These are phyloP conservation scores for Nannoperca obscura DNA, from an alignment of 2,797 vertebrate species.

Conservation along the genomic window DNA sequence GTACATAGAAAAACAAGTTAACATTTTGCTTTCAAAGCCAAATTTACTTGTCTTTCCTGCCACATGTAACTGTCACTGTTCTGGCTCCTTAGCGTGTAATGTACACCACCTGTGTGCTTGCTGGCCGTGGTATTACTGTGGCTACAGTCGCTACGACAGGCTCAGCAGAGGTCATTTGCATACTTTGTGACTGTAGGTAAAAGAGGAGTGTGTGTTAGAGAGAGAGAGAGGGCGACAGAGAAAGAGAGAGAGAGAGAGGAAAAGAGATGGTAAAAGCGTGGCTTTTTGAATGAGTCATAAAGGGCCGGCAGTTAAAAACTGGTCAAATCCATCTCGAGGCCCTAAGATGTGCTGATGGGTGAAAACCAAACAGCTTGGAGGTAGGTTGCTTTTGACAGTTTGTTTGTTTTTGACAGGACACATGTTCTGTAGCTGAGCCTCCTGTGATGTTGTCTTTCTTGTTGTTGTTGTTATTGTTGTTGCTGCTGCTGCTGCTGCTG, in stretches of 20 bases:
- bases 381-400: slow-evolving; percentile 74
- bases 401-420: slow-evolving; percentile 59
- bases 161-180: slow-evolving; percentile 80
- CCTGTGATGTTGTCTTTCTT: slow-evolving; percentile 49
- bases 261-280: slow-evolving; percentile 3
- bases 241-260: slow-evolving; percentile 14
- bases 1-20: too few relatives aligned
- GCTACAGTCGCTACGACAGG: slow-evolving; percentile 73
- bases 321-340: slow-evolving; percentile 20
- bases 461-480: slow-evolving; percentile 7
- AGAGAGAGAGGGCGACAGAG: not conserved
- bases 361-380: slow-evolving; percentile 56
- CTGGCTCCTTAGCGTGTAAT: slow-evolving; percentile 52
- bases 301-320: slow-evolving; percentile 13
- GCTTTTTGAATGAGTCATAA: slow-evolving; percentile 24
- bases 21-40: too few relatives aligned
- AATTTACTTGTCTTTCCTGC: too few relatives aligned
- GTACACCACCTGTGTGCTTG: slow-evolving; percentile 70
- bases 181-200: slow-evolving; percentile 80
- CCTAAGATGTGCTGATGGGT: slow-evolving; percentile 66
- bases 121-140: slow-evolving; percentile 58
- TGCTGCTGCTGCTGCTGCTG: too few relatives aligned
- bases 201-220: slow-evolving; percentile 31
- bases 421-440: slow-evolving; percentile 50
- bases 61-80: too few relatives aligned